Percentiles rank a stretch among this genome's conserved stretches.
phyloP scores from a whole-genome alignment of 2,797 vertebrate genomes.

The Simalia tracyae region DNA sequence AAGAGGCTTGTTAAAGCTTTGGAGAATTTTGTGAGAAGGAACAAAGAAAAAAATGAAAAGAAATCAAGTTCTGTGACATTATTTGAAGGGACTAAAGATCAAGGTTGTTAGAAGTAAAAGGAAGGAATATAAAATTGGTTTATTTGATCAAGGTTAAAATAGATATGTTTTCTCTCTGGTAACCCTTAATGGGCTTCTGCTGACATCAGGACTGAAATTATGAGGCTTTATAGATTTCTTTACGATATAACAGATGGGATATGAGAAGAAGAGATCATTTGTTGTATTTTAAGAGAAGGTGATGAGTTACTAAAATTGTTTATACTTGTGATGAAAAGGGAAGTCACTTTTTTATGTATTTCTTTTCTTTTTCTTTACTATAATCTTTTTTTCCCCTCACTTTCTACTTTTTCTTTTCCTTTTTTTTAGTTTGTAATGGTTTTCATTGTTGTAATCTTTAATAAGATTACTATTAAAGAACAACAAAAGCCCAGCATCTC shows the following conservation, averaged over 20 bases:
- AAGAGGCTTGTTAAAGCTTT: neutral
- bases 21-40: neutral
- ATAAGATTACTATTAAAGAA: neutral
- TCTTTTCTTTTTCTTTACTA: neutral
- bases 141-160: neutral
- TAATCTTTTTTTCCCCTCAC: neutral
- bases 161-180: neutral
- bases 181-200: neutral
- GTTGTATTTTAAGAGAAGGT: neutral
- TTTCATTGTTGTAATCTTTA: neutral
- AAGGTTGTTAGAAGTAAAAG: neutral
- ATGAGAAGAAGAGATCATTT: neutral
- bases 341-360: neutral
- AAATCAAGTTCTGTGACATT: neutral
- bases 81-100: neutral
- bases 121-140: neutral
- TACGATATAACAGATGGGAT: neutral
- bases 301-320: too few relatives aligned
- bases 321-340: neutral
- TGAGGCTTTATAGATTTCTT: neutral
- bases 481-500: neutral
- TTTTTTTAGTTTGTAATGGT: neutral
- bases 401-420: neutral
- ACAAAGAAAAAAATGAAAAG: neutral
- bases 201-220: neutral